Base-by-base conservation (phyloP, 2,797 vertebrate species). In the Trematomus bernacchii region DNA sequence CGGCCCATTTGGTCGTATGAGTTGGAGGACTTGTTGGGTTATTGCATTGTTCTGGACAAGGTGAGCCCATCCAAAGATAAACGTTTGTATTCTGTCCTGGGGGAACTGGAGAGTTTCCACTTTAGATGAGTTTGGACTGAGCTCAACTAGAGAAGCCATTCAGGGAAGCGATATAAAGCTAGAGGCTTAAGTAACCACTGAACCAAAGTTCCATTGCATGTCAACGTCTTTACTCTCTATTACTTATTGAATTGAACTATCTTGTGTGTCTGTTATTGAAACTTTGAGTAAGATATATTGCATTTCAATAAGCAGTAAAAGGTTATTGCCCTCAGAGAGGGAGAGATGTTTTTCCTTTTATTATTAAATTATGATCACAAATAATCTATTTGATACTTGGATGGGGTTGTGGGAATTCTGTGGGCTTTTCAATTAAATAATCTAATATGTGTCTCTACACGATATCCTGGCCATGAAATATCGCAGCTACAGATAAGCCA, bases 401-500 rank as follows among this genome's bases (percentile, higher is more conserved):
- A 50, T 64, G 43, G 33, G n/a, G 33, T 16, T 37, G 18, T 16
- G 42, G 15, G 37, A 59, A 54, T 48, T 76, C 15, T 37, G 33
- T 52, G 10, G 55, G 27, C 21, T 79, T 78, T 80, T 46, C 3
- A 76, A 71, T 68, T 43, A 67, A 42, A 54, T 43, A 63, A 66
- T 61, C 2, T 51, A 63, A 75, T 64, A 81, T 55, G 68, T 73
- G 37, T 72, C 58, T 58, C 65, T 40, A 42, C 33, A 37, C 6
- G 4, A 53, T 52, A 48, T 58, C 63, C 59, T 50, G 50, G 53
- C 55, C 12, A 33, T 51, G 16, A 84, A 61, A 65, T 82, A 84
- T 71, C 50, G 61, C 19, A 51, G 55, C 40, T 64, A 50, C 33
- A 62, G 85, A 89, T 87, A 81, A 89, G 65, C 59, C 65, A 85